These are phyloP conservation scores for Carduelis carduelis DNA, from an alignment of 2,797 vertebrate species.

Conservation along the genomic window DNA sequence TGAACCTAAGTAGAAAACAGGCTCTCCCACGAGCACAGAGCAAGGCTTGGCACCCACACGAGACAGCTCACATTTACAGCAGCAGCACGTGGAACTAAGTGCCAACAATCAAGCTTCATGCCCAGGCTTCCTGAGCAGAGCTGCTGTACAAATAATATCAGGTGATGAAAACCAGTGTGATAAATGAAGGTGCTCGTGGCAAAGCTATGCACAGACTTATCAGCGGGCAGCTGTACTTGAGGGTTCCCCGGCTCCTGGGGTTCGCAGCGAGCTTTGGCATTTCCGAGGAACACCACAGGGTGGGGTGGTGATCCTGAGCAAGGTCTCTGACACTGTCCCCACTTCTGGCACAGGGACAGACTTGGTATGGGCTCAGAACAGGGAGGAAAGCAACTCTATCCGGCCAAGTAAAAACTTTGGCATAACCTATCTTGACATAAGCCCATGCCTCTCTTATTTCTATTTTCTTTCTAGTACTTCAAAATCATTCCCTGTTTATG, in stretches of 20 bases:
- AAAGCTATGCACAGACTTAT: not conserved
- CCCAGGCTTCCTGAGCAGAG: not conserved
- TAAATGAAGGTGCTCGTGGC: not conserved
- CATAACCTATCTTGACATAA: not conserved
- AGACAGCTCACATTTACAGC: not conserved
- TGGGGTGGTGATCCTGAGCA: not conserved
- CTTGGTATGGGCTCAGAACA: not conserved
- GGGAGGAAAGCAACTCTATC: not conserved
- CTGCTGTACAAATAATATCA: not conserved
- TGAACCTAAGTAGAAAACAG: not conserved
- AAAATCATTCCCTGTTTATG: not conserved
- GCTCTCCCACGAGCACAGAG: rapidly evolving
- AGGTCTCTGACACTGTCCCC: not conserved
- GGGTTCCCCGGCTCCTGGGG: not conserved
- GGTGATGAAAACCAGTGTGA: constrained; percentile 10
- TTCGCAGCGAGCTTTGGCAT: not conserved
- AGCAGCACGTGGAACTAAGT: not conserved
- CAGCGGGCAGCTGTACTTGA: not conserved
- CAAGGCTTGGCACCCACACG: not conserved
- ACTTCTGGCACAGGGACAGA: not conserved
- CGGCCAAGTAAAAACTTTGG: not conserved
- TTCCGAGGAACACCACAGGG: not conserved
- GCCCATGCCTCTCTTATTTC: not conserved
- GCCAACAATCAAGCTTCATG: not conserved
- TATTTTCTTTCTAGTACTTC: not conserved